These are phyloP conservation scores for Nerophis ophidion DNA, from an alignment of 2,113 vertebrate species.

Conservation along the genomic window DNA sequence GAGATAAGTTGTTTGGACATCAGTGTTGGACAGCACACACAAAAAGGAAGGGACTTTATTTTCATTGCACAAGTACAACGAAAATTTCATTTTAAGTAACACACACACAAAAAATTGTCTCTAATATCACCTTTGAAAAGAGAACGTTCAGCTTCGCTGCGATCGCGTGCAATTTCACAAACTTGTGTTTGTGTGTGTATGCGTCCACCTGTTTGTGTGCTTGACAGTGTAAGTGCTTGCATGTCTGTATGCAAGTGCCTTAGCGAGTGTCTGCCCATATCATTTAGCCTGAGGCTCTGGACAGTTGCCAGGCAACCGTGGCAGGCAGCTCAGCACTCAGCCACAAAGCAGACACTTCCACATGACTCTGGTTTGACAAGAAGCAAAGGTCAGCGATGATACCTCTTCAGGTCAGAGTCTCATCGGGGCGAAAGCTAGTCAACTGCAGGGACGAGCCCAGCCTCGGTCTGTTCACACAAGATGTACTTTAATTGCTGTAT, in stretches of 20 bases:
- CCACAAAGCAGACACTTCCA: constrained; percentile 47
- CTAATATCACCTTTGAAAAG: constrained; percentile 26
- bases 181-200: neutral
- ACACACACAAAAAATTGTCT: constrained; percentile 11
- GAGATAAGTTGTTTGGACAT: constrained; percentile 35
- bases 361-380: constrained; percentile 46
- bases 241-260: constrained; percentile 48
- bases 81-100: too few relatives aligned
- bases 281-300: constrained; percentile 61
- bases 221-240: constrained; percentile 33
- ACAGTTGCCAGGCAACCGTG: constrained; percentile 75
- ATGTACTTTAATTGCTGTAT: neutral
- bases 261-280: constrained; percentile 58
- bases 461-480: constrained; percentile 2
- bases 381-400: constrained; percentile 43
- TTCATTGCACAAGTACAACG: too few relatives aligned
- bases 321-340: constrained; percentile 53
- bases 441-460: constrained; percentile 27
- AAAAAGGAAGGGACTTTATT: too few relatives aligned
- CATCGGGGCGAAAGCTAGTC: constrained; percentile 37
- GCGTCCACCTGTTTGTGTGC: constrained; percentile 30
- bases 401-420: constrained; percentile 39
- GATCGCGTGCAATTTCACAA: neutral
- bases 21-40: constrained; percentile 23
- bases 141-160: neutral